Percentiles rank a stretch among this genome's conserved stretches.
phyloP scores from a whole-genome alignment of 2,888 invertebrate species.

The Byasa hedistus region DNA sequence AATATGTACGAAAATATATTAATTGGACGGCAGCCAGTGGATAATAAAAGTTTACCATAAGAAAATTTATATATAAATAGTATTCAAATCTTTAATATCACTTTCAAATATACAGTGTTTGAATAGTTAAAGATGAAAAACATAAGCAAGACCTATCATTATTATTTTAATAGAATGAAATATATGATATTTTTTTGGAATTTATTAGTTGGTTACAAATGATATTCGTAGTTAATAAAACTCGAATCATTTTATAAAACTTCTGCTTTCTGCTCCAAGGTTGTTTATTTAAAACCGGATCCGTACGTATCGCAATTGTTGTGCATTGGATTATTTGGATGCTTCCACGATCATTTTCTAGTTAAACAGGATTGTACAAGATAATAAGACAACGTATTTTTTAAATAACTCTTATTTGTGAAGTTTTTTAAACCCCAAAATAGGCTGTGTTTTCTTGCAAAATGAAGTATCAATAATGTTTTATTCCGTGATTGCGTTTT shows the following conservation, averaged over 20 bases:
- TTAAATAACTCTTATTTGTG: not conserved
- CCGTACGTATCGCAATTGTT: slow-evolving; percentile 17
- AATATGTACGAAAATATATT: too few relatives aligned
- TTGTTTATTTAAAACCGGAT: slow-evolving; percentile 25
- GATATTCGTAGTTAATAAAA: not conserved
- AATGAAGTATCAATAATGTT: not conserved
- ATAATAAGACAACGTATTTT: too few relatives aligned
- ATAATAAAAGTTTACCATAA: too few relatives aligned
- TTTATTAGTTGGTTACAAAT: not conserved
- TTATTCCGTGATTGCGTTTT: not conserved
- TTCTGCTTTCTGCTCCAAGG: slow-evolving; percentile 28
- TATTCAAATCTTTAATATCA: too few relatives aligned
- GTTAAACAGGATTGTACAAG: not conserved
- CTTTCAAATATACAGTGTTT: too few relatives aligned
- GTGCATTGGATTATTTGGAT: slow-evolving; percentile 13
- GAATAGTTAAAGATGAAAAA: too few relatives aligned
- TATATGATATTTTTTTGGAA: not conserved
- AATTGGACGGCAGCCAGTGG: too few relatives aligned
- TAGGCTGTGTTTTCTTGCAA: not conserved
- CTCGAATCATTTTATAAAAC: not conserved
- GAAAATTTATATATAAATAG: too few relatives aligned
- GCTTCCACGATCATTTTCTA: slow-evolving; percentile 9
- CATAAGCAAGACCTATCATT: too few relatives aligned
- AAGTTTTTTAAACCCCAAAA: not conserved
- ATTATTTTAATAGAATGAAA: not conserved